Percentiles rank a stretch among this genome's conserved stretches.
phyloP scores from a whole-genome alignment of 1,140 invertebrate species.

The Sarcophaga peregrina region DNA sequence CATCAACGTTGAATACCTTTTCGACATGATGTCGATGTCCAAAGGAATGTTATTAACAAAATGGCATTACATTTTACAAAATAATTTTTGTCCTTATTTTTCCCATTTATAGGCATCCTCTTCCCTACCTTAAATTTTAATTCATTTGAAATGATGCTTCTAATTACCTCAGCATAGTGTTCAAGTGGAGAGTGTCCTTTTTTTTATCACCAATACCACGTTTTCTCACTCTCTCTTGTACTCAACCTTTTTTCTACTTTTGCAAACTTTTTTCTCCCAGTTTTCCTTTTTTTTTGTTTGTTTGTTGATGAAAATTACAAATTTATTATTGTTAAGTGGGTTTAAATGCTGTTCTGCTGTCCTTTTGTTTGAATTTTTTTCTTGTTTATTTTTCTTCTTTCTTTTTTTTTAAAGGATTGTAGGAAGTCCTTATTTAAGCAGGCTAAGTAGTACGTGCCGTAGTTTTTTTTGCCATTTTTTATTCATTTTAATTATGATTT shows the following conservation, averaged over 20 bases:
- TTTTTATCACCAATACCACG: no score
- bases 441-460: neutral
- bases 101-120: no score
- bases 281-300: neutral
- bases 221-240: no score
- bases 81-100: neutral
- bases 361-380: neutral
- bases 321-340: slow-evolving; percentile 39
- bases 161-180: slow-evolving; percentile 11
- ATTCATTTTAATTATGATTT: neutral
- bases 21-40: slow-evolving; percentile 15
- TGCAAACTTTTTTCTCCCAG: no score
- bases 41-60: slow-evolving; percentile 17
- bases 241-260: no score
- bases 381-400: no score
- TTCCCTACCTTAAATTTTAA: no score
- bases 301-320: slow-evolving; percentile 10
- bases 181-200: neutral
- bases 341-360: slow-evolving; percentile 31
- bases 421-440: no score
- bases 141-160: neutral
- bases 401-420: no score
- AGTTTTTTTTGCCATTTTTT: neutral
- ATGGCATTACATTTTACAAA: neutral
- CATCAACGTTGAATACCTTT: neutral